phyloP scores from a whole-genome alignment of 2,113 vertebrate genomes.

The Orthonyx spaldingii region DNA sequence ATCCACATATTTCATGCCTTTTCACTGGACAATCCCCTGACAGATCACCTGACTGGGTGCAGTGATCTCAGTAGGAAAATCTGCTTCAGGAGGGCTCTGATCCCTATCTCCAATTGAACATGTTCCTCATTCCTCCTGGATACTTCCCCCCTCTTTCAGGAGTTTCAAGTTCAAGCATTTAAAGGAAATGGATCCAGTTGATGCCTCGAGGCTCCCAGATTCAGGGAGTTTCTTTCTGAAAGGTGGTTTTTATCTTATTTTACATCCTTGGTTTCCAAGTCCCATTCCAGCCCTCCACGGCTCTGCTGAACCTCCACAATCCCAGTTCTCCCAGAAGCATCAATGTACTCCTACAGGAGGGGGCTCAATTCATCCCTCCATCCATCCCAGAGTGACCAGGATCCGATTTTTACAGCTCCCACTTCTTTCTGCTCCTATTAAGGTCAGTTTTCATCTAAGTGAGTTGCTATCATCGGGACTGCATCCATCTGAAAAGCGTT shows the following conservation, averaged over 20 bases:
- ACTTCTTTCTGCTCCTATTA: background rate
- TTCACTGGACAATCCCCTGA: background rate
- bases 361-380: background rate
- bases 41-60: background rate
- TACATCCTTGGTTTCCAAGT: fast-evolving
- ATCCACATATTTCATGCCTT: background rate
- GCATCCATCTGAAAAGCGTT: too few species aligned
- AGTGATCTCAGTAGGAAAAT: conserved; percentile 27
- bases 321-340: background rate
- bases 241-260: background rate
- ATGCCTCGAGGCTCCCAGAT: background rate
- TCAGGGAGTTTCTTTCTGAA: background rate
- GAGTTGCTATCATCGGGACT: background rate
- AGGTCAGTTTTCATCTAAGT: background rate
- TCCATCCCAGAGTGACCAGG: background rate
- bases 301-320: background rate
- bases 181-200: background rate
- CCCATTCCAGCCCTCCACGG: background rate
- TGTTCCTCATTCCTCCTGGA: conserved; percentile 43
- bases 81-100: conserved; percentile 22
- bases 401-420: background rate
- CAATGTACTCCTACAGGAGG: background rate
- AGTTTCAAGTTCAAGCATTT: background rate
- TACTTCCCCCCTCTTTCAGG: background rate
- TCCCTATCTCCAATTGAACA: background rate